Conservation (phyloP, 37 sponge, comb jelly and placozoan genomes). For the Crambe crambe region DNA sequence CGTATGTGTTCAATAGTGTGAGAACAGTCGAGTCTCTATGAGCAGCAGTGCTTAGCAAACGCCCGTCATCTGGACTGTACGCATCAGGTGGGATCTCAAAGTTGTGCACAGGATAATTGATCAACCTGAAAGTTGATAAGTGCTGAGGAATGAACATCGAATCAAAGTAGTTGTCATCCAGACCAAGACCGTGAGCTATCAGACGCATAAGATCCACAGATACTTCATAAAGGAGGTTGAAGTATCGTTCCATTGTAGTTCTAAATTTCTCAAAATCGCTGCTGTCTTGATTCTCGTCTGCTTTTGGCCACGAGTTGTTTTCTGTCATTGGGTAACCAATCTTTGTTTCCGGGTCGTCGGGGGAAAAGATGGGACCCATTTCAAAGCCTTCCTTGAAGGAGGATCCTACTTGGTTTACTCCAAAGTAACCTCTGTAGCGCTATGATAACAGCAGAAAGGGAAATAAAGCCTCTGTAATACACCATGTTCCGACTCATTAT, state of each 20-base stretch:
- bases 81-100: constrained; percentile 27
- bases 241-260: not conserved
- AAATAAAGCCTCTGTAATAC: too few species aligned
- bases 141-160: not conserved
- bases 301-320: constrained; percentile 5
- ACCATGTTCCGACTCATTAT: too few species aligned
- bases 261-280: not conserved
- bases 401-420: constrained; percentile 6
- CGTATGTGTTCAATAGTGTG: constrained; percentile 11
- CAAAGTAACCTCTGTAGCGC: constrained; percentile 19
- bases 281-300: constrained; percentile 1
- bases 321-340: constrained; percentile 13
- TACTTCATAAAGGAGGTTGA: not conserved
- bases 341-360: not conserved
- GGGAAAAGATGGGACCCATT: not conserved
- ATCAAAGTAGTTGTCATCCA: constrained; percentile 16
- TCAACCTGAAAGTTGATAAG: constrained; percentile 12
- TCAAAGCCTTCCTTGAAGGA: constrained; percentile 32
- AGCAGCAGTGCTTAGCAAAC: constrained; percentile 3
- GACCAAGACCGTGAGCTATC: constrained; percentile 2
- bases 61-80: constrained; percentile 12
- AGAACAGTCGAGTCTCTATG: constrained; percentile 3
- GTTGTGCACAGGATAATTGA: constrained; percentile 18
- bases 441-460: too few species aligned
- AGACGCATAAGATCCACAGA: not conserved